phyloP scores from a whole-genome alignment of 2,797 vertebrate genomes.

The Eulemur coronatus region DNA sequence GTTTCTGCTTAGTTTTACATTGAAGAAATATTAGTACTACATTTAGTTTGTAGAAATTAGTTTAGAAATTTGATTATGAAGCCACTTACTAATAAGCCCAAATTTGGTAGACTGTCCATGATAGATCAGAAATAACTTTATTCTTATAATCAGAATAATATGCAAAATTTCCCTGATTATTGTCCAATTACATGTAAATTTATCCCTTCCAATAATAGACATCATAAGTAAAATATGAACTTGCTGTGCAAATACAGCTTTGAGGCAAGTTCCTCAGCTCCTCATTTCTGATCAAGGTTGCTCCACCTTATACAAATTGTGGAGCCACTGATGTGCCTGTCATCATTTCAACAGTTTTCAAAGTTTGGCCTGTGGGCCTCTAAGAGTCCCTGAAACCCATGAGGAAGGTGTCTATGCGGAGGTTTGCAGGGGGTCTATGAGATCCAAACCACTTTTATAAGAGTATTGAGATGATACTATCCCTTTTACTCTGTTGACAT shows the following conservation, averaged over 20 bases:
- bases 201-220: neutral
- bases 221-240: neutral
- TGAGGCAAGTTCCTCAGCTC: neutral
- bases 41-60: neutral
- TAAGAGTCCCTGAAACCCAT: neutral
- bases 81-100: neutral
- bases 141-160: neutral
- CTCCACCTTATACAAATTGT: neutral
- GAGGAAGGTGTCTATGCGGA: too few species aligned
- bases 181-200: neutral
- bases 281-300: neutral
- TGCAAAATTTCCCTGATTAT: neutral
- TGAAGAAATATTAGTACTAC: slow-evolving; percentile 24
- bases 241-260: neutral
- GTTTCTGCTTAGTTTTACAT: slow-evolving; percentile 17
- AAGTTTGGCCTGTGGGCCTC: neutral
- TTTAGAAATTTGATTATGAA: slow-evolving; percentile 21
- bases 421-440: neutral
- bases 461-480: neutral
- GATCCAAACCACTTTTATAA: neutral
- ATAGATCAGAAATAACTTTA: neutral
- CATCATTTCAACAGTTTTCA: neutral
- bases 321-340: neutral
- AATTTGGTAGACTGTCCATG: neutral
- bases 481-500: neutral